Percentiles rank a stretch among this genome's conserved stretches.
Conservation (phyloP, 1,140 invertebrate genomes). For the Hesperophylax magnus region DNA sequence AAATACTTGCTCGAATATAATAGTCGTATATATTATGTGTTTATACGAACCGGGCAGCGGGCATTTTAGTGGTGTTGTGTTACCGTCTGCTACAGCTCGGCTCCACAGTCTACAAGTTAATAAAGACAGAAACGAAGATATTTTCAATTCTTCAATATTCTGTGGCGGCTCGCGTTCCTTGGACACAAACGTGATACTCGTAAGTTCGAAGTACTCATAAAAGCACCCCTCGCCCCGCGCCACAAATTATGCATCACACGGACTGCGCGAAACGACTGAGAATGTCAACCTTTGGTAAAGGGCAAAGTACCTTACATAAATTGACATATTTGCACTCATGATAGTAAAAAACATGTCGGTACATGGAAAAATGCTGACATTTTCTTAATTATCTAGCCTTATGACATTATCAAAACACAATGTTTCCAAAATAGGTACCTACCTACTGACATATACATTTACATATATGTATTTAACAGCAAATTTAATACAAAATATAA, state of each 20-base stretch:
- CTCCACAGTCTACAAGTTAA: not conserved
- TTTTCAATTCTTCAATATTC: not conserved
- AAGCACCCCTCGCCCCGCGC: not conserved
- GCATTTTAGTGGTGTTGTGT: not conserved
- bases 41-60: constrained; percentile 10
- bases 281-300: constrained; percentile 24
- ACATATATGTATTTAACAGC: not conserved
- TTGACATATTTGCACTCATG: constrained; percentile 3
- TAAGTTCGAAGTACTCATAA: not conserved
- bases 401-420: not conserved
- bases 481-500: not conserved
- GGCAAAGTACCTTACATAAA: not conserved
- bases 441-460: not conserved
- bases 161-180: not conserved
- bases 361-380: not conserved
- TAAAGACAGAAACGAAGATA: not conserved
- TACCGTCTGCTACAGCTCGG: not conserved
- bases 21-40: not conserved
- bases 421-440: not conserved
- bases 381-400: not conserved
- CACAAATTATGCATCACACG: not conserved
- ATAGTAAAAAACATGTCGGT: not conserved
- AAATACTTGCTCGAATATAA: constrained; percentile 29
- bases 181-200: not conserved
- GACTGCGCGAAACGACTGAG: not conserved